Evolutionary conservation across 2,797 vertebrate species (phyloP).

Genomic region (Oreochromis mossambicus): DNA sequence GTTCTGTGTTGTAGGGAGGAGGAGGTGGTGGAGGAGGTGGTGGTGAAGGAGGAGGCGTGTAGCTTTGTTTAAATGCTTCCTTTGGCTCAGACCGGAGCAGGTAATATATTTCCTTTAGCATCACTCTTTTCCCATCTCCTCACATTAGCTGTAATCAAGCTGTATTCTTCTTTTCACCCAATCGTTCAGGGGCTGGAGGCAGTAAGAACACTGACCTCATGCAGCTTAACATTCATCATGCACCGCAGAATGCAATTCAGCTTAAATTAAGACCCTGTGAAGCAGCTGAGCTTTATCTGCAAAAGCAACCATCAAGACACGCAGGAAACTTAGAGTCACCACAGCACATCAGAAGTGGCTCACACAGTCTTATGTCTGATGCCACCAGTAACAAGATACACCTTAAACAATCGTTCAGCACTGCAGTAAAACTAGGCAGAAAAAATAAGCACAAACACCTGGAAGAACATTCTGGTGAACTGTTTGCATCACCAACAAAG

Average conservation of each 20-base stretch:
- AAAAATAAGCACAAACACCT: background rate
- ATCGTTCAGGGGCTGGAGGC: background rate
- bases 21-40: background rate
- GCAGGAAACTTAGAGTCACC: background rate
- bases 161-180: background rate
- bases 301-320: background rate
- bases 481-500: background rate
- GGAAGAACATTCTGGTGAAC: background rate
- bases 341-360: background rate
- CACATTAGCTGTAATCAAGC: background rate
- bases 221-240: background rate
- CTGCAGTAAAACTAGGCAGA: background rate
- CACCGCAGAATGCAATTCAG: background rate
- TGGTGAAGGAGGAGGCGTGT: background rate
- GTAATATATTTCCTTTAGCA: background rate
- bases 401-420: slow-evolving; percentile 4
- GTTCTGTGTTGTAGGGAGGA: background rate
- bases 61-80: background rate
- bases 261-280: background rate
- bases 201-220: background rate
- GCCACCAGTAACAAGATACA: slow-evolving; percentile 5
- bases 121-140: background rate
- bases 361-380: background rate
- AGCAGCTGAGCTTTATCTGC: background rate
- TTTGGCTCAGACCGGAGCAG: background rate